A percentile compares a stretch with the other conserved stretches of the same genome.
phyloP scores from a whole-genome alignment of 2,888 invertebrate genomes.

The Orchestes rusci region DNA sequence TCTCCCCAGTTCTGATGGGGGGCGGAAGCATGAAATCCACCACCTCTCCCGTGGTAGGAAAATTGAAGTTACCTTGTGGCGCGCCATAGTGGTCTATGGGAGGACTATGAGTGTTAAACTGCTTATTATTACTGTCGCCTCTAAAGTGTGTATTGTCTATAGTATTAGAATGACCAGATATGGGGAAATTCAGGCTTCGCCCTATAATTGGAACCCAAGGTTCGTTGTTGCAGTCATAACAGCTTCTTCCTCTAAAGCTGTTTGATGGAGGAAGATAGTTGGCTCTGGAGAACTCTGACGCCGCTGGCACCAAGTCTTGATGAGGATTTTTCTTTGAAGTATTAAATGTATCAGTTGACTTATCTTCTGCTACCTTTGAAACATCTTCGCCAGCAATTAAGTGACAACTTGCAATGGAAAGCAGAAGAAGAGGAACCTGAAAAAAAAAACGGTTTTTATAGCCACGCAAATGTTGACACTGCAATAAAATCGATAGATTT shows the following conservation, averaged over 20 bases:
- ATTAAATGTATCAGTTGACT: conserved; percentile 27
- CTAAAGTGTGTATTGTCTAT: conserved; percentile 21
- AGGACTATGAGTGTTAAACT: conserved; percentile 3
- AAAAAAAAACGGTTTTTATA: conserved; percentile 21
- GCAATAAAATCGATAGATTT: no score
- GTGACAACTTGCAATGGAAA: no score
- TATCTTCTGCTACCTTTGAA: no score
- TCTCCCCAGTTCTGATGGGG: conserved; percentile 8
- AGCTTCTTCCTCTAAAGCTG: conserved; percentile 39
- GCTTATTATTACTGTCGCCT: conserved; percentile 11
- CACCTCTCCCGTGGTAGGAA: conserved; percentile 16
- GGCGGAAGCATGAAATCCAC: conserved; percentile 29
- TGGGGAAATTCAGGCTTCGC: conserved; percentile 16
- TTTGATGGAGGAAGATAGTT: conserved; percentile 32
- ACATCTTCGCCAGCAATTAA: no score
- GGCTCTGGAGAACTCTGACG: conserved; percentile 23
- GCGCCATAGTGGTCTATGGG: conserved; percentile 22
- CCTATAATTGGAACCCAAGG: conserved; percentile 72
- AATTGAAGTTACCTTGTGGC: conserved; percentile 14
- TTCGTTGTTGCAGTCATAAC: conserved; percentile 70
- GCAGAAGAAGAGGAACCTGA: conserved; percentile 19
- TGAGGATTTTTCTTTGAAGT: conserved; percentile 38
- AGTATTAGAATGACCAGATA: conserved; percentile 15
- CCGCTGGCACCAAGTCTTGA: conserved; percentile 31
- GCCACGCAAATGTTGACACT: no score